Evolutionary conservation across 64 coral and sea anemone genomes (phyloP).

Genomic region (Anthopleura sola): DNA sequence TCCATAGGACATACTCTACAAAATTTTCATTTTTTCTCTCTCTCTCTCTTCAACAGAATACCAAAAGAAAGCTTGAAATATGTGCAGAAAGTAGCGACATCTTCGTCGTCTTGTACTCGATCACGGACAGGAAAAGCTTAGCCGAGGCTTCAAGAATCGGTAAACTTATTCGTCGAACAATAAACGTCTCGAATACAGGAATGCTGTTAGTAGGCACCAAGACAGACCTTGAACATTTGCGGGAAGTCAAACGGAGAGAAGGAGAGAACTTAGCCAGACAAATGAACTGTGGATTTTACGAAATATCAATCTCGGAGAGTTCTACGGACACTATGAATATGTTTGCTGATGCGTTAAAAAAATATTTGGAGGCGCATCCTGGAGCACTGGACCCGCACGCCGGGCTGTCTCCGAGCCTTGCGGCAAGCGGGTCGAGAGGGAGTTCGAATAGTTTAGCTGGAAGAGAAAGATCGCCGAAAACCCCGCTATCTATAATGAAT

Average conservation of each 20-base stretch:
- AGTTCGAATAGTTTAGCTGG: constrained; percentile 10
- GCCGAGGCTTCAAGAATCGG: constrained; percentile 69
- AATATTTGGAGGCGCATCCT: constrained; percentile 42
- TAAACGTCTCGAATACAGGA: constrained; percentile 27
- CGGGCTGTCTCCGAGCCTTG: too few species aligned
- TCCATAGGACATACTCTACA: too few species aligned
- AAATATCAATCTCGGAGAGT: constrained; percentile 77
- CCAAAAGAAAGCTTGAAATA: constrained; percentile 72
- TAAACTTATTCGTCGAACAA: constrained; percentile 63
- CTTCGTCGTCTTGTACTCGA: constrained; percentile 81
- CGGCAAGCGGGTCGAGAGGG: background rate
- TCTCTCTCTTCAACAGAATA: constrained; percentile 48
- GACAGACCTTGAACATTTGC: constrained; percentile 75
- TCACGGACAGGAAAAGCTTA: constrained; percentile 73
- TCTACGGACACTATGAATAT: constrained; percentile 68
- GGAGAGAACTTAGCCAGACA: constrained; percentile 55
- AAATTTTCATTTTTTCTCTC: too few species aligned
- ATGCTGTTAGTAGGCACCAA: constrained; percentile 81
- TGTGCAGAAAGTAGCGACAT: constrained; percentile 69
- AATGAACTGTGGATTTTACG: constrained; percentile 70
- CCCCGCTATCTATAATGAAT: constrained; percentile 11
- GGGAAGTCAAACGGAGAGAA: constrained; percentile 65
- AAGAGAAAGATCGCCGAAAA: background rate
- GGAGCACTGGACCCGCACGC: background rate
- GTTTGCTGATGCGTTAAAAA: constrained; percentile 52